Percentiles rank a stretch among this genome's conserved stretches.
Conservation (phyloP, 2,797 vertebrate species). For the Erpetoichthys calabaricus region DNA sequence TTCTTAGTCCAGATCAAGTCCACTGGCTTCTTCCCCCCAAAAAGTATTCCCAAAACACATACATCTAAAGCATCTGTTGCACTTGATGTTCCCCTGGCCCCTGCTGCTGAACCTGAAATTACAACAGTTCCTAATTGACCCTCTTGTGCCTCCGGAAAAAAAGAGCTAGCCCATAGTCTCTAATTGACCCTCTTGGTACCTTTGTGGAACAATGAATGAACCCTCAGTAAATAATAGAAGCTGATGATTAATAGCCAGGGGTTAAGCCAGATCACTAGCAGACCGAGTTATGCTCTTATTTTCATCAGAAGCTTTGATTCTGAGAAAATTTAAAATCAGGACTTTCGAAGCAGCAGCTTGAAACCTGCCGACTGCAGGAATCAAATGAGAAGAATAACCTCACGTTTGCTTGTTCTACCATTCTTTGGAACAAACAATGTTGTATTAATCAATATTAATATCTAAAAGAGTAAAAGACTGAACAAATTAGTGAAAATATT, state of each 20-base stretch:
- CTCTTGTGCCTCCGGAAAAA: conserved; percentile 66
- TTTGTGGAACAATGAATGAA: conserved; percentile 88
- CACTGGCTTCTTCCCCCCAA: no score
- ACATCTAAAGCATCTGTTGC: conserved; percentile 27
- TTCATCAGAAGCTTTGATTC: conserved; percentile 27
- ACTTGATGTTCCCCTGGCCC: conserved; percentile 40
- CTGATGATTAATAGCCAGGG: conserved; percentile 92
- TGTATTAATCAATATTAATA: no score
- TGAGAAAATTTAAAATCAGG: conserved; percentile 14
- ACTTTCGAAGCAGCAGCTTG: neutral
- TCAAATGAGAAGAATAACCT: neutral
- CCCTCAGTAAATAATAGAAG: conserved; percentile 89
- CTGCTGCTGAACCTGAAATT: conserved; percentile 72
- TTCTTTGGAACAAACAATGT: no score
- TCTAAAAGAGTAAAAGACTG: no score
- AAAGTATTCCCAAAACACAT: conserved; percentile 36
- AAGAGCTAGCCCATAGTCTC: conserved; percentile 72
- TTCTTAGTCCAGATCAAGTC: no score
- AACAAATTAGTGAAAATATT: no score
- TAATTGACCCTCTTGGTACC: conserved; percentile 94
- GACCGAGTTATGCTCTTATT: conserved; percentile 43
- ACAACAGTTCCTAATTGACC: conserved; percentile 75
- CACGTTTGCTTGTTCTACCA: no score
- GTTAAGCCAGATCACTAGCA: conserved; percentile 66
- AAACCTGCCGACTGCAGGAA: neutral